Percentiles rank a stretch among this genome's conserved stretches.
phyloP scores from a whole-genome alignment of 2,888 invertebrate genomes.

The Trissolcus brochymenae region DNA sequence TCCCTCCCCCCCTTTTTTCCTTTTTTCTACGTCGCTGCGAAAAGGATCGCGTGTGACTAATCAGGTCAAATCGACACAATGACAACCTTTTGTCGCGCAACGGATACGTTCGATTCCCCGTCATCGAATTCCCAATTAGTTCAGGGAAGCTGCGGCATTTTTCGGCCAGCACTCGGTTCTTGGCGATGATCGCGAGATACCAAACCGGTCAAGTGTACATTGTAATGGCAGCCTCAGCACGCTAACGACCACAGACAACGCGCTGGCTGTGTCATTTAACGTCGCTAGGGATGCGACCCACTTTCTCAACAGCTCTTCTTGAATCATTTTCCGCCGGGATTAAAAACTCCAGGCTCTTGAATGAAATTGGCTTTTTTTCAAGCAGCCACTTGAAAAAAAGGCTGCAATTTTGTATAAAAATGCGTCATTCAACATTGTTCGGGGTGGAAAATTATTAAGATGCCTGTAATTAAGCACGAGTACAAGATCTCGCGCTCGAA shows the following conservation, averaged over 20 bases:
- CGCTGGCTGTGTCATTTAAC: conserved; percentile 27
- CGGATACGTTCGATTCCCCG: conserved; percentile 44
- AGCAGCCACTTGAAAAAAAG: conserved; percentile 22
- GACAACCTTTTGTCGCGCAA: conserved; percentile 51
- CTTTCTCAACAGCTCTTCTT: conserved; percentile 40
- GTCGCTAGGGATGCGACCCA: conserved; percentile 39
- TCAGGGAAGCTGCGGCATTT: conserved; percentile 66
- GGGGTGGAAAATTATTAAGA: conserved; percentile 30
- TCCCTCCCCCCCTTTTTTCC: neutral
- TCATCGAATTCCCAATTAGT: conserved; percentile 67
- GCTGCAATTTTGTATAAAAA: conserved; percentile 39
- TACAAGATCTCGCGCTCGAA: conserved; percentile 6
- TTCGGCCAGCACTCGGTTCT: conserved; percentile 17
- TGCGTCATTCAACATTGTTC: conserved; percentile 28
- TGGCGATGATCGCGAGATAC: conserved; percentile 30
- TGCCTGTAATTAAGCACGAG: conserved; percentile 28
- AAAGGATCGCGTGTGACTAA: conserved; percentile 66
- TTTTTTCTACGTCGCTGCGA: conserved; percentile 60
- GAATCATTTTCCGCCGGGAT: conserved; percentile 44
- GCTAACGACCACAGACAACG: conserved; percentile 43
- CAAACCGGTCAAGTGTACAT: conserved; percentile 48
- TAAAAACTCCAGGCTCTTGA: conserved; percentile 39
- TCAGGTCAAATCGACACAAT: conserved; percentile 58
- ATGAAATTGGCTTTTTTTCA: conserved; percentile 41
- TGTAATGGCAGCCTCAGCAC: conserved; percentile 39